Percentiles rank a stretch among this genome's conserved stretches.
These are phyloP conservation scores for Nyctereutes procyonoides DNA, from an alignment of 2,113 vertebrate genomes.

Conservation along the genomic window DNA sequence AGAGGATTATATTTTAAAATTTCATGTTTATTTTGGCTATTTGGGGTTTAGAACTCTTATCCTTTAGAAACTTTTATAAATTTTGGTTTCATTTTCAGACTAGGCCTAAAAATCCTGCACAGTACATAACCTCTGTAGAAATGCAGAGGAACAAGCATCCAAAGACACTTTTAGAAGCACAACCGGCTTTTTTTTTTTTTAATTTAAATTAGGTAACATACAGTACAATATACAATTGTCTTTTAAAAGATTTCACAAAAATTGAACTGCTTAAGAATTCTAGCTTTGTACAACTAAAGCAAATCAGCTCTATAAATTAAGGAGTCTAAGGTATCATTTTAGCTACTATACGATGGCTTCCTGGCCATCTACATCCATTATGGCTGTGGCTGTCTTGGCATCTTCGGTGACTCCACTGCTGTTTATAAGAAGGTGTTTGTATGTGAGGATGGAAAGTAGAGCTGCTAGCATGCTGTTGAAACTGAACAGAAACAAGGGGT, in stretches of 20 bases:
- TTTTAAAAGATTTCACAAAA: neutral
- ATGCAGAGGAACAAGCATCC: neutral
- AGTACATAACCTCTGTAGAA: neutral
- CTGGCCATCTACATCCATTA: neutral
- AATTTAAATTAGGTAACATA: neutral
- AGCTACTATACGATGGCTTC: neutral
- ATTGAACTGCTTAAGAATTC: neutral
- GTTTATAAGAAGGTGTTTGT: neutral
- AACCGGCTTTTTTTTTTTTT: neutral
- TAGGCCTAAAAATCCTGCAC: neutral
- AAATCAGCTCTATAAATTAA: neutral
- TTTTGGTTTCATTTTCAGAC: constrained; percentile 3
- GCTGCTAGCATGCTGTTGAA: neutral
- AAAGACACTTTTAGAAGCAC: neutral
- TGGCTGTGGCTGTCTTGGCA: neutral
- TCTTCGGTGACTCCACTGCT: neutral
- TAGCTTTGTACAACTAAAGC: neutral
- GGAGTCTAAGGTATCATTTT: neutral
- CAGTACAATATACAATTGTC: neutral
- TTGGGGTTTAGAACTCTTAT: constrained; percentile 36
- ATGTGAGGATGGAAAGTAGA: neutral
- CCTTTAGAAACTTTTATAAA: neutral
- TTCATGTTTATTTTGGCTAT: constrained; percentile 42
- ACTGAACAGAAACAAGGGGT: neutral
- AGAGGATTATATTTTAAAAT: constrained; percentile 28